These are phyloP conservation scores for Trichogramma evanescens DNA, from an alignment of 2,888 invertebrate species.

Conservation along the genomic window DNA sequence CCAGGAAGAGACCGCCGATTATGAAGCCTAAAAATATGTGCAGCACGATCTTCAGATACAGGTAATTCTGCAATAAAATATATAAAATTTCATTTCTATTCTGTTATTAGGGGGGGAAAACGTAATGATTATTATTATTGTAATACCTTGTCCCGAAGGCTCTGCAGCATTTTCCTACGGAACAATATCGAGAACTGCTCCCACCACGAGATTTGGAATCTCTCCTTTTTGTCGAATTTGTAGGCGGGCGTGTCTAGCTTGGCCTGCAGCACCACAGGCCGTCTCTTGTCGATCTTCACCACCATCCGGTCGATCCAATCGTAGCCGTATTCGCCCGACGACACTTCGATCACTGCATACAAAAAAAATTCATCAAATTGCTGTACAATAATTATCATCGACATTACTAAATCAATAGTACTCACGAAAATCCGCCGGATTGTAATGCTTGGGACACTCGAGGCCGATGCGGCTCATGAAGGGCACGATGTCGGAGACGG, in stretches of 20 bases:
- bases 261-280: conserved; percentile 31
- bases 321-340: conserved; percentile 70
- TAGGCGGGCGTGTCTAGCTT: conserved; percentile 8
- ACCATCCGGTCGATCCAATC: conserved; percentile 64
- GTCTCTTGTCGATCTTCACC: conserved; percentile 53
- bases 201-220: conserved; percentile 55
- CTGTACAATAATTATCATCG: neutral
- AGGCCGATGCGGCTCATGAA: conserved; percentile 69
- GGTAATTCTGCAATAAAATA: conserved; percentile 54
- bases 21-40: conserved; percentile 64
- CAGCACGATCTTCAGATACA: conserved; percentile 62
- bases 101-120: too few species aligned
- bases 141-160: conserved; percentile 65
- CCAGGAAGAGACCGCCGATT: conserved; percentile 63
- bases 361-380: conserved; percentile 11
- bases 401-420: conserved; percentile 20
- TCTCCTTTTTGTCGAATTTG: conserved; percentile 46
- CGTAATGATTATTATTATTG: neutral
- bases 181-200: conserved; percentile 64
- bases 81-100: neutral
- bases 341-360: conserved; percentile 69
- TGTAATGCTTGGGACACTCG: conserved; percentile 85
- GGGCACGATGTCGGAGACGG: conserved; percentile 69
- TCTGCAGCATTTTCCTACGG: conserved; percentile 66
- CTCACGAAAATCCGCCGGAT: conserved; percentile 93